Percentiles rank a stretch among this genome's conserved stretches.
phyloP scores from a whole-genome alignment of 2,113 vertebrate species.

The Collichthys lucidus region DNA sequence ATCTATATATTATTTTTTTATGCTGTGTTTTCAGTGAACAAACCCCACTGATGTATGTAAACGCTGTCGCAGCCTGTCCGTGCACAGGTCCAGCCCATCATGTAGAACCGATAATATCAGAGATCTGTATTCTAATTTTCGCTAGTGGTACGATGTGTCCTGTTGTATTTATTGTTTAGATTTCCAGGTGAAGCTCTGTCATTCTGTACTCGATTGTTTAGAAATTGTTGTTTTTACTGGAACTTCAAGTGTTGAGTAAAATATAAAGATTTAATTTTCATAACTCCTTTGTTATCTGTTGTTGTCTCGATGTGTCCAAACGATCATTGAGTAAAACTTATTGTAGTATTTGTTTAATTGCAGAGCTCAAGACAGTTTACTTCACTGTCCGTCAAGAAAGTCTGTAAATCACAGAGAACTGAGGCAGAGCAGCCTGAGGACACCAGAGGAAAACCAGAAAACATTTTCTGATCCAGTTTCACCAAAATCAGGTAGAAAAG shows the following conservation, averaged over 20 bases:
- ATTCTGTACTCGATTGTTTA: slow-evolving; percentile 10
- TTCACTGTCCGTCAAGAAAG: no score
- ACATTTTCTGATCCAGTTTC: no score
- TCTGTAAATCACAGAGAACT: no score
- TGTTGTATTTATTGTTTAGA: slow-evolving; percentile 52
- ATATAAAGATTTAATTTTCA: slow-evolving; percentile 45
- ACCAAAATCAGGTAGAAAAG: no score
- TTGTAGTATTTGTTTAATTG: neutral
- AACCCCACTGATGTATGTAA: neutral
- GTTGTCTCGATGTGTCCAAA: neutral
- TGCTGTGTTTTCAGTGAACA: slow-evolving; percentile 9
- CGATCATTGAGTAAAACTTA: neutral
- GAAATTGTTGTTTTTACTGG: slow-evolving; percentile 27
- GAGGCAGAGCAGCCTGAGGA: no score
- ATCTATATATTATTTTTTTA: slow-evolving; percentile 17
- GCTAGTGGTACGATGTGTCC: slow-evolving; percentile 9
- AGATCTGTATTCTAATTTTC: slow-evolving; percentile 12
- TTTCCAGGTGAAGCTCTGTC: neutral
- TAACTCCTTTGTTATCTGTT: neutral
- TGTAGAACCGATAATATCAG: neutral
- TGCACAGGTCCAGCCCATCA: neutral
- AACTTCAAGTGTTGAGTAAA: slow-evolving; percentile 26
- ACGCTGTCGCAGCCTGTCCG: neutral
- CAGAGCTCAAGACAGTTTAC: neutral
- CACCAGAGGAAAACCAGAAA: no score